Base-by-base conservation (phyloP, 2,113 vertebrate genomes). In the Chascanopsetta lugubris region DNA sequence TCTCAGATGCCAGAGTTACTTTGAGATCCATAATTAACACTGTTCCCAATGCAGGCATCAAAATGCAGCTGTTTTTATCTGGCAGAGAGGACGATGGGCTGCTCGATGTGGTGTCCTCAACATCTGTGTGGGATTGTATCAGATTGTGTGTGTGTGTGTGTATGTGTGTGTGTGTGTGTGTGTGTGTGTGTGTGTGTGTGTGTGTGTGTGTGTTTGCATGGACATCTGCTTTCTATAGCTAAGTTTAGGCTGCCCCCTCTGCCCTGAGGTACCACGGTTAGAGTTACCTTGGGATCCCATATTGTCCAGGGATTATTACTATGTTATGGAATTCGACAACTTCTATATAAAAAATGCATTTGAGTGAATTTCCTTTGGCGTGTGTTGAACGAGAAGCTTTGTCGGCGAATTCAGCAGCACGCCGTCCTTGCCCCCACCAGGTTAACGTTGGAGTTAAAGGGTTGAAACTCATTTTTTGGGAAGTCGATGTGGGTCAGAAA, bases 171-270 rank as follows among this genome's bases (percentile, higher is more conserved):
- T 65, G 51, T 62, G 21, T 69, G 46, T 27, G 8, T 46, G 26
- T 38, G 17, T 60, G 58, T 43, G 6, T 57, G 45, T 49, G 40
- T 45, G 56, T 61, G 56, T 24, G 29, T 61, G 12, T 50, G 57
- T 30, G 47, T n/a, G 15, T 47, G n/a, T 54, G 57, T 29, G 45
- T 65, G 51, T 62, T n/a, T 69, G 46, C 32, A 9, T 46, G 26
- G 20, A 84, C 90, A 91, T 92, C 86, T 92, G 89, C 63, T 89
- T 92, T 79, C 48, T 57, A 67, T 89, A 21, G 26, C 54, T 56
- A 58, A 65, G 50, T 69, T 83, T 62, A 34, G 63, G 63, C 40
- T 72, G 75, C 69, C 72, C n/a, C 43, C 43, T 69, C 45, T 61
- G 69, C 73, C 73, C 72, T 60, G 24, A 54, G 74, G 63, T 66